Base-by-base conservation (phyloP, 1,140 invertebrate species). In the Drosophila truncata region DNA sequence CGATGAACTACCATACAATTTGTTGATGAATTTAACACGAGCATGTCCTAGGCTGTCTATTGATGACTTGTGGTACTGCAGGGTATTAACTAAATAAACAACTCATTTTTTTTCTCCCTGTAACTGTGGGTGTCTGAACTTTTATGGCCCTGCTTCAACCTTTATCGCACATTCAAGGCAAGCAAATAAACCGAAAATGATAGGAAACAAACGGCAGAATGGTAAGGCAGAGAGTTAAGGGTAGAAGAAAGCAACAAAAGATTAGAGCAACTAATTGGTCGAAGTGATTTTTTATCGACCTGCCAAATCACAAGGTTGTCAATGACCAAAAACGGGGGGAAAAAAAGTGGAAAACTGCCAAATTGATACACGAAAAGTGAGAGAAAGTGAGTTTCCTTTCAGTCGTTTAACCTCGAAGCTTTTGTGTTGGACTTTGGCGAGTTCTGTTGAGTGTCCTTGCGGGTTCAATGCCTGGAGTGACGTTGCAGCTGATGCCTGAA, bases 261-360 rank as follows among this genome's bases (percentile, higher is more conserved):
- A 87, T 80, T 87, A 87, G 63, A 60, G 29, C 44, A 46, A 67
- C 80, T 87, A 87, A 87, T 88, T 87, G 85, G 65, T 61, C 57
- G 50, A 84, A 87, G 77, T 87, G 85, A 88, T 87, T 88, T 80
- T 81, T 57, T 78, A 73, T 73, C 66, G 70, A 72, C 27, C 44
- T 60, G 44, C 70, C 52, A 58, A 66, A 66, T 76, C 72, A 25
- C 33, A 76, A 66, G 52, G 72, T 37, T 76, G 44, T 9, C 52
- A 44, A 50, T 18, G 63, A 58, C 41, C 27, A 25, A 29, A 23
- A 18, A n/a, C n/a, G n/a, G n/a, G n/a, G 29, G 35, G 8, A 16
- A 31, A 9, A n/a, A 8, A 18, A 14, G 18, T 13, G 49, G 20
- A 35, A 47, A 49, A 49, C 16, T 49, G 23, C 25, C 46, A 76